Conservation (phyloP, 2,113 vertebrate species). For the Menidia beryllina region DNA sequence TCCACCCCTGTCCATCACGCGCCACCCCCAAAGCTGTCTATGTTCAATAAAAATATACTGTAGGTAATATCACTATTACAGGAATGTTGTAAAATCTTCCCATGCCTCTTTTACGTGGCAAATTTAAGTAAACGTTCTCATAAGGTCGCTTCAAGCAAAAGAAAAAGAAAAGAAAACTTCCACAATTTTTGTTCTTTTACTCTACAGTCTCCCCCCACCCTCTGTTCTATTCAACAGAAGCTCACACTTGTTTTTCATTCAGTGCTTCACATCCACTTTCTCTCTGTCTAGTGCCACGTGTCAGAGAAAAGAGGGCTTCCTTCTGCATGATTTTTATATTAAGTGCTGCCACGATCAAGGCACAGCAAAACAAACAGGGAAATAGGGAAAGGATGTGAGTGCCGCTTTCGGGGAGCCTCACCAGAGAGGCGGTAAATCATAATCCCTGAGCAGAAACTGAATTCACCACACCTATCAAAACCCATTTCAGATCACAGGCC, state of each 20-base stretch:
- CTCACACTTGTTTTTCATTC: slow-evolving; percentile 9
- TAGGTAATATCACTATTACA: background rate
- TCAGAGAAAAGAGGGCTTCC: slow-evolving; percentile 9
- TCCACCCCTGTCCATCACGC: background rate
- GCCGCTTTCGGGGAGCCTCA: slow-evolving; percentile 47
- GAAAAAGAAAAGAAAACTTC: too few relatives aligned
- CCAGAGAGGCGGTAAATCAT: slow-evolving; percentile 58
- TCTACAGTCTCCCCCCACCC: background rate
- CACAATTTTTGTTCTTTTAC: background rate
- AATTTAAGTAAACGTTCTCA: too few relatives aligned
- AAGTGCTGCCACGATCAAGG: slow-evolving; percentile 17
- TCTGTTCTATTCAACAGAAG: slow-evolving; percentile 3
- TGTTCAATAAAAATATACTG: slow-evolving; percentile 2
- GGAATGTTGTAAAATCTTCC: background rate
- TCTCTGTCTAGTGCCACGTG: slow-evolving; percentile 19
- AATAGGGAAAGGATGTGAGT: slow-evolving; percentile 51
- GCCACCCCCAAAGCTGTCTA: background rate
- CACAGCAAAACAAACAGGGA: slow-evolving; percentile 50
- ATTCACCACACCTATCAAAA: slow-evolving; percentile 78
- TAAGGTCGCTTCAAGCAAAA: too few relatives aligned
- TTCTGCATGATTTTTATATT: slow-evolving; percentile 15
- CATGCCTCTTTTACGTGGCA: background rate
- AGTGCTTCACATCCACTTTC: slow-evolving; percentile 9
- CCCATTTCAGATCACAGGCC: slow-evolving; percentile 70
- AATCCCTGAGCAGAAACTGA: slow-evolving; percentile 68